Evolutionary conservation across 2,797 vertebrate species (phyloP), one percentile per base, ranked within the genome.

Genomic region (Channallabes apus): DNA sequence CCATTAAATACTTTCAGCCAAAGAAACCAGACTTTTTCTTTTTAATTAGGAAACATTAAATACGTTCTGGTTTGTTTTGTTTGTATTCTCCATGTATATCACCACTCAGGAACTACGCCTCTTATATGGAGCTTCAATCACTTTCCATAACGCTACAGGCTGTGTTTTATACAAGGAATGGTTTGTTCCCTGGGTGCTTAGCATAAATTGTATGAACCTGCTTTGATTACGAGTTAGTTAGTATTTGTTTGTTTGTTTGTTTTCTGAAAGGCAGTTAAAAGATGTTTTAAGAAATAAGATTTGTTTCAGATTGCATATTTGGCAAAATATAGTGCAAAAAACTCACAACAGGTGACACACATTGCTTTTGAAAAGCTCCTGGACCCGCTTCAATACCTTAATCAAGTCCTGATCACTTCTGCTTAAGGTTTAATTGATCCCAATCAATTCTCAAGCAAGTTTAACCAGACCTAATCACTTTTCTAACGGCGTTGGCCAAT

Each of bases 81-180:
- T 46, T 11, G 9, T 46, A 11, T 46, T 46, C 9, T 46, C 9
- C 22, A 38, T 1, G 1, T 80, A 4, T 27, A 27, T 24, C 78
- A 65, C 24, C 46, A 64, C 78, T 80, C 78, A 80, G 78, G 61
- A 80, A 64, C 77, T 79, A 22, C 32, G n/a, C 24, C 9, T 35
- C 7, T 9, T 80, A 9, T 46, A 46, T n/a, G 38, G 15, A 46
- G 22, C 59, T 41, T 3, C 4, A 59, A 64, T 62, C 38, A 80
- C 24, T 24, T 46, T 27, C 61, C 15, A 20, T 17, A 51, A 27
- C 38, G 27, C 14, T 41, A 51, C 22, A 38, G 24, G 17, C 41
- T 38, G 20, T 35, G 72, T 9, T 46, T 27, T 54, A 6, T 29
- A 29, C 14, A 29, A 1, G 0, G 29, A 18, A 14, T 14, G 20